Evolutionary conservation across 2,797 vertebrate species (phyloP).

Genomic region (Galagoides demidoff): DNA sequence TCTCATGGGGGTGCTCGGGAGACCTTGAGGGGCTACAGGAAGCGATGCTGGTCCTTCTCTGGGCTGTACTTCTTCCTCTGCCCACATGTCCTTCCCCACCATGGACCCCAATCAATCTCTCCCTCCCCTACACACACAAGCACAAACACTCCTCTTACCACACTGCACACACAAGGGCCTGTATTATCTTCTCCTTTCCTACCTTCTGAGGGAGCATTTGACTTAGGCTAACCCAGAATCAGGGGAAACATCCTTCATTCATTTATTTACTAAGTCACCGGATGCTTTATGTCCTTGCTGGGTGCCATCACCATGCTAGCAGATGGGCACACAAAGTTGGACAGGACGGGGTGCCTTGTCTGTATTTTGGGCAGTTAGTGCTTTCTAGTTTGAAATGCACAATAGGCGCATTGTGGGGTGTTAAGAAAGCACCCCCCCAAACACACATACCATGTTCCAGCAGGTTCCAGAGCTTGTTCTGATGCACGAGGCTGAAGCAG

Average conservation of each 20-base stretch:
- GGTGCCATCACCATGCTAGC: background rate
- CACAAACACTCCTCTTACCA: background rate
- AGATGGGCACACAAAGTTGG: too few species aligned
- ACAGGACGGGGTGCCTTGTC: background rate
- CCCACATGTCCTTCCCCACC: accelerated
- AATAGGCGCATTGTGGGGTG: background rate
- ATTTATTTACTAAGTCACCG: background rate
- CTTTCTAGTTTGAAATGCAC: background rate
- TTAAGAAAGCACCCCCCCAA: background rate
- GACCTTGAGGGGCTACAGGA: too few species aligned
- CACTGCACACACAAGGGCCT: too few species aligned
- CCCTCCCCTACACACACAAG: background rate
- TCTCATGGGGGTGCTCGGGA: background rate
- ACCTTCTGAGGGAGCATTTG: accelerated
- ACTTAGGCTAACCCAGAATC: background rate
- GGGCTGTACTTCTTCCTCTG: background rate
- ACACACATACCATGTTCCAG: background rate
- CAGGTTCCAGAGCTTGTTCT: background rate
- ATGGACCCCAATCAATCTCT: background rate
- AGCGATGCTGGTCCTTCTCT: background rate
- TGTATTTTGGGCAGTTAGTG: accelerated
- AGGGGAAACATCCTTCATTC: background rate
- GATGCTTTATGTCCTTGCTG: background rate
- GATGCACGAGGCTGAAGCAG: background rate
- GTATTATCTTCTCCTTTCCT: background rate